Percentiles rank a stretch among this genome's conserved stretches.
Evolutionary conservation across 2,888 invertebrate species (phyloP).

Genomic region (Cactoblastis cactorum): DNA sequence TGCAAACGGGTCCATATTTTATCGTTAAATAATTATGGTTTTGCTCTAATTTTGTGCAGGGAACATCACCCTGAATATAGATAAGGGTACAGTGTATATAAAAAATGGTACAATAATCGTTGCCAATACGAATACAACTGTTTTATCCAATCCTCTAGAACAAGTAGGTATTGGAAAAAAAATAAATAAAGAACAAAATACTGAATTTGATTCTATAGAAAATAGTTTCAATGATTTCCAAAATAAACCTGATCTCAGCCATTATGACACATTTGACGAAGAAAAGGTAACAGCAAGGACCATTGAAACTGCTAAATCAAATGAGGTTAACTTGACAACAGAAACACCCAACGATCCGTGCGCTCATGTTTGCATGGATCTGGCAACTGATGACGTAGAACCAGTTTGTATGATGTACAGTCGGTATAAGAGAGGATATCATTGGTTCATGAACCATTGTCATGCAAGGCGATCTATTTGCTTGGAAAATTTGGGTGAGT

Average conservation of each 20-base stretch:
- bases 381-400: constrained; percentile 43
- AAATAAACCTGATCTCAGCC: background rate
- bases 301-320: background rate
- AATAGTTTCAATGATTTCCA: background rate
- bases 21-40: background rate
- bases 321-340: background rate
- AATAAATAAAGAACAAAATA: background rate
- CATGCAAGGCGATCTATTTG: constrained; percentile 61
- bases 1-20: background rate
- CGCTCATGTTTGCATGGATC: constrained; percentile 46
- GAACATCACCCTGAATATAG: background rate
- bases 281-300: background rate
- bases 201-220: background rate
- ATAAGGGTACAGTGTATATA: background rate
- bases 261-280: background rate
- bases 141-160: background rate
- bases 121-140: background rate
- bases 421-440: constrained; percentile 59
- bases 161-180: background rate
- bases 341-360: constrained; percentile 27
- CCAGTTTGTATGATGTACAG: constrained; percentile 71
- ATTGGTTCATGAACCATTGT: constrained; percentile 59
- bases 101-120: background rate
- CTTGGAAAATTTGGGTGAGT: constrained; percentile 52
- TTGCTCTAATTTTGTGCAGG: background rate